Evolutionary conservation across 2,888 invertebrate species (phyloP).

Genomic region (Therioaphis trifolii): DNA sequence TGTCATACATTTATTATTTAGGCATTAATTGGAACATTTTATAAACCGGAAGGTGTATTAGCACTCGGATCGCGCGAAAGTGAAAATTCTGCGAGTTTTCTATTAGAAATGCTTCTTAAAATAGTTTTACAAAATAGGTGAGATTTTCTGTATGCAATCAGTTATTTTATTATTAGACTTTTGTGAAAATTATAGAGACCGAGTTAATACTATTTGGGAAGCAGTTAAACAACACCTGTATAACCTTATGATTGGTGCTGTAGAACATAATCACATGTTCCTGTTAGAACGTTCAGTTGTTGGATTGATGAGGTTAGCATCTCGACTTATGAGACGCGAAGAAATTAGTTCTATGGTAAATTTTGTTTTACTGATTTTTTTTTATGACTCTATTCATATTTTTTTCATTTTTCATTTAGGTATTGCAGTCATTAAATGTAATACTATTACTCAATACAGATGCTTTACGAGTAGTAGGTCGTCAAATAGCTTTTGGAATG

Average conservation of each 20-base stretch:
- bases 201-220: constrained; percentile 86
- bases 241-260: constrained; percentile 78
- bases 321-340: constrained; percentile 90
- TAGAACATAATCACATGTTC: constrained; percentile 79
- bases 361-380: neutral
- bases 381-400: constrained; percentile 23
- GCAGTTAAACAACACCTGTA: constrained; percentile 83
- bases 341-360: constrained; percentile 83
- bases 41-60: constrained; percentile 79
- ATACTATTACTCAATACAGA: constrained; percentile 79
- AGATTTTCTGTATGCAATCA: constrained; percentile 62
- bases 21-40: constrained; percentile 81
- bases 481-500: constrained; percentile 91
- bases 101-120: constrained; percentile 90
- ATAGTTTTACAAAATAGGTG: constrained; percentile 94
- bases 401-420: constrained; percentile 67
- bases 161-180: neutral
- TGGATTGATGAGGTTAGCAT: constrained; percentile 87
- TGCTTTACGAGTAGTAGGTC: constrained; percentile 78
- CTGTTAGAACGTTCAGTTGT: constrained; percentile 86
- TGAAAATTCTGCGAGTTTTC: constrained; percentile 92
- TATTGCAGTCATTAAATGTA: constrained; percentile 84
- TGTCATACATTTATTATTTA: constrained; percentile 67
- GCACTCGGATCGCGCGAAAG: constrained; percentile 75
- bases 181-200: constrained; percentile 74